Conservation (phyloP, 2,113 vertebrate genomes). For the Apodemus speciosus region DNA sequence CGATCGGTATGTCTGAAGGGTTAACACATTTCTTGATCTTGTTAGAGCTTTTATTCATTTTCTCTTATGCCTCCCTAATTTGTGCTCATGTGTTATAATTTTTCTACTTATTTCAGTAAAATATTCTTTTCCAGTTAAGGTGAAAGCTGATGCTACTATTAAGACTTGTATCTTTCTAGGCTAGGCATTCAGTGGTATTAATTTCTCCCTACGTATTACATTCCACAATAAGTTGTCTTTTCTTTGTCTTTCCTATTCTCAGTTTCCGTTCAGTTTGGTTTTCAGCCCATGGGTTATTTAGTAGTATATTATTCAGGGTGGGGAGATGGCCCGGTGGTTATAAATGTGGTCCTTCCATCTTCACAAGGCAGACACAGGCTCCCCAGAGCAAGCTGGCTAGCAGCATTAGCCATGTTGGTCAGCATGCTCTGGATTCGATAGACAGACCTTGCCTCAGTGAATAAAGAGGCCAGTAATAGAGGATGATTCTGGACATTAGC, state of each 20-base stretch:
- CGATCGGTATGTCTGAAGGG: background rate
- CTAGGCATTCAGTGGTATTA: background rate
- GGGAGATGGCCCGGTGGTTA: background rate
- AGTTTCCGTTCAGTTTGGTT: background rate
- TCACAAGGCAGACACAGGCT: background rate
- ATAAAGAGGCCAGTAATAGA: background rate
- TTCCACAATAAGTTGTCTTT: background rate
- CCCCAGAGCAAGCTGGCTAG: background rate
- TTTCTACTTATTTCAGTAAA: conserved; percentile 39
- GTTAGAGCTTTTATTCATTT: conserved; percentile 10
- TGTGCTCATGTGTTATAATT: background rate
- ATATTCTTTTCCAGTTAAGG: background rate
- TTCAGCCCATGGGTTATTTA: background rate
- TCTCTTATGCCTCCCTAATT: conserved; percentile 2
- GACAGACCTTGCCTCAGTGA: background rate
- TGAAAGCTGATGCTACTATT: background rate
- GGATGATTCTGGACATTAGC: background rate
- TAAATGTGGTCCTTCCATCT: background rate
- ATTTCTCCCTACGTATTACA: background rate
- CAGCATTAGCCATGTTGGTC: background rate
- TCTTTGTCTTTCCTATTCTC: background rate
- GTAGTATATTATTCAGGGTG: background rate
- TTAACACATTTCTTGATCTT: background rate
- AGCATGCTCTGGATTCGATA: background rate
- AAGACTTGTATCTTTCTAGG: background rate